A percentile compares a stretch with the other conserved stretches of the same genome.
These are phyloP conservation scores for Scrobipalpa atriplicella DNA, from an alignment of 2,888 invertebrate species.

Conservation along the genomic window DNA sequence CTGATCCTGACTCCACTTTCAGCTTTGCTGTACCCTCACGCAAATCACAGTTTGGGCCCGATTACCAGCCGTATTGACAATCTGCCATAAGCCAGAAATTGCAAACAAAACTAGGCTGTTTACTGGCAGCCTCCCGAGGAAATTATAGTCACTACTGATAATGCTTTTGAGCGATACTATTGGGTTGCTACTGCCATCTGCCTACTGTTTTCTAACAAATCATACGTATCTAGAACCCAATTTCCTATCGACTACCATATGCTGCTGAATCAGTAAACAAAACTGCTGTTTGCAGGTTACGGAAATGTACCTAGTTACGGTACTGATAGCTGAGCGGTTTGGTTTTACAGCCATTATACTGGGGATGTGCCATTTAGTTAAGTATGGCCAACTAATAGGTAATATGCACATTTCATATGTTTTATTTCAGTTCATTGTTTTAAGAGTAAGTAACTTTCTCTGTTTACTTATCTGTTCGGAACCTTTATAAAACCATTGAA, in stretches of 20 bases:
- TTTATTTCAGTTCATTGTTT: too few relatives aligned
- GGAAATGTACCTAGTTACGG: background rate
- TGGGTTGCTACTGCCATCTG: too few relatives aligned
- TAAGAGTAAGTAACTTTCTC: too few relatives aligned
- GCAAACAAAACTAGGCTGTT: background rate
- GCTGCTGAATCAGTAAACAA: too few relatives aligned
- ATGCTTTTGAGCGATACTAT: background rate
- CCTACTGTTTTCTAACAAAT: too few relatives aligned
- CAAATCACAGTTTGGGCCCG: constrained; percentile 50
- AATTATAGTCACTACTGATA: background rate
- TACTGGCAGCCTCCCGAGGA: background rate
- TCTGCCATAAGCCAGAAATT: constrained; percentile 40
- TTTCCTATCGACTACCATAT: too few relatives aligned
- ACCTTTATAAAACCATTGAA: too few relatives aligned
- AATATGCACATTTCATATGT: too few relatives aligned
- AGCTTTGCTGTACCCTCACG: constrained; percentile 33
- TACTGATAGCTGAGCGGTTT: background rate
- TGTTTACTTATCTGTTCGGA: too few relatives aligned
- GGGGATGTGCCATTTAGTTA: too few relatives aligned
- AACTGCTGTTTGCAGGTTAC: background rate
- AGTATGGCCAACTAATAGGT: too few relatives aligned
- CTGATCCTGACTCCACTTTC: background rate
- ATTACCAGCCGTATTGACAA: constrained; percentile 52
- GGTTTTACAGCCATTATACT: background rate
- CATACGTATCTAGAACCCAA: too few relatives aligned